Evolutionary conservation across 2,797 vertebrate genomes (phyloP).

Genomic region (Melanotaenia trifasciata): DNA sequence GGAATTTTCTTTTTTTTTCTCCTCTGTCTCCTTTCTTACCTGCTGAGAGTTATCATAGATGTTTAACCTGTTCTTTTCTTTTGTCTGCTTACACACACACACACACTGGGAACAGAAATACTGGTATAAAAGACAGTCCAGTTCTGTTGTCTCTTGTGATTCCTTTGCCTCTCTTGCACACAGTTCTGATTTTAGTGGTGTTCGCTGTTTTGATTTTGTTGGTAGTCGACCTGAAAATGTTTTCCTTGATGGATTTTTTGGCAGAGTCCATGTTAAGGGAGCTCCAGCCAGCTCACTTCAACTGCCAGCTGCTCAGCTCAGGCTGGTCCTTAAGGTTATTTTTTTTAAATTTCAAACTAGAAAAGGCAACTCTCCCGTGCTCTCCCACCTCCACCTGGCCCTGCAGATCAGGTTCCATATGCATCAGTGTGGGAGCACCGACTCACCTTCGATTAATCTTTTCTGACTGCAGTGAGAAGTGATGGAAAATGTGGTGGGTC

Average conservation of each 20-base stretch:
- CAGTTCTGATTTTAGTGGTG: slow-evolving; percentile 60
- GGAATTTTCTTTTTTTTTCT: slow-evolving; percentile 52
- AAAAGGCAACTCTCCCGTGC: slow-evolving; percentile 41
- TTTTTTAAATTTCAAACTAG: slow-evolving; percentile 31
- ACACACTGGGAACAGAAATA: slow-evolving; percentile 27
- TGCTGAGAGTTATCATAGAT: slow-evolving; percentile 67
- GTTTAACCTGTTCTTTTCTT: slow-evolving; percentile 55
- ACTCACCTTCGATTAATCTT: slow-evolving; percentile 62
- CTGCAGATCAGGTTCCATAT: slow-evolving; percentile 58
- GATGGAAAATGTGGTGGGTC: slow-evolving; percentile 38
- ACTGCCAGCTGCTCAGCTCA: slow-evolving; percentile 69
- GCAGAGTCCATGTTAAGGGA: slow-evolving; percentile 52
- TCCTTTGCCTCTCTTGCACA: slow-evolving; percentile 36
- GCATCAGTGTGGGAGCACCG: slow-evolving; percentile 55
- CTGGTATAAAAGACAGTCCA: slow-evolving; percentile 34
- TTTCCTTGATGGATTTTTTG: slow-evolving; percentile 70
- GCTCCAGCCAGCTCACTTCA: slow-evolving; percentile 53
- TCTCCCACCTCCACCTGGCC: slow-evolving; percentile 48
- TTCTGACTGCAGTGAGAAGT: slow-evolving; percentile 52
- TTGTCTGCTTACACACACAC: slow-evolving; percentile 28
- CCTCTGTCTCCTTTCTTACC: slow-evolving; percentile 55
- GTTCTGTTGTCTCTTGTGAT: slow-evolving; percentile 53
- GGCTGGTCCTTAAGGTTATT: slow-evolving; percentile 40
- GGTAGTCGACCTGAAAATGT: slow-evolving; percentile 73
- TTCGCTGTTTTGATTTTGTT: slow-evolving; percentile 67